Percentiles rank a stretch among this genome's conserved stretches.
Conservation (phyloP, 2,113 vertebrate species). For the Arizona elegans region DNA sequence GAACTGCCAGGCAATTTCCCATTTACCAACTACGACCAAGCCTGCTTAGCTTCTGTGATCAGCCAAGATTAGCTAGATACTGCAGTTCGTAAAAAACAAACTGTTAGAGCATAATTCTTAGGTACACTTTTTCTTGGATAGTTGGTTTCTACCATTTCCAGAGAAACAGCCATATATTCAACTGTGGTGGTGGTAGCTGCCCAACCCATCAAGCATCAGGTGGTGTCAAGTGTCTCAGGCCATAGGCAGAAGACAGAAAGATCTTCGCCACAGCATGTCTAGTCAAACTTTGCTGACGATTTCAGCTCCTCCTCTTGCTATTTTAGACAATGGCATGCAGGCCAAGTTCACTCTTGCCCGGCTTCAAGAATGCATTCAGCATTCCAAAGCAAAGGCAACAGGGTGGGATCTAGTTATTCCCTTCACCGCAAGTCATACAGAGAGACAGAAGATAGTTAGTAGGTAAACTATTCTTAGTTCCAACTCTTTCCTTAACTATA, state of each 20-base stretch:
- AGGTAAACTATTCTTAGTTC: slow-evolving; percentile 55
- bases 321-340: background rate
- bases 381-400: slow-evolving; percentile 32
- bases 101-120: background rate
- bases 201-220: background rate
- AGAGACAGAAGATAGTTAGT: slow-evolving; percentile 37
- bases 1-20: background rate
- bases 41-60: background rate
- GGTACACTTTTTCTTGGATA: background rate
- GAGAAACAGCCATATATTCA: background rate
- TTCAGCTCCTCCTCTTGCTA: background rate
- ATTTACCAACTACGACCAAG: background rate
- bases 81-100: background rate
- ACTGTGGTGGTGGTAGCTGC: background rate
- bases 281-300: background rate
- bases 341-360: slow-evolving; percentile 63
- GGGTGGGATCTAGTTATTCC: slow-evolving; percentile 55
- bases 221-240: background rate
- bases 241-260: background rate
- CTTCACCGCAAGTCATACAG: slow-evolving; percentile 55
- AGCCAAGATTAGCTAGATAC: background rate
- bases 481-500: slow-evolving; percentile 32
- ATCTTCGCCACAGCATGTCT: background rate
- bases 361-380: slow-evolving; percentile 49
- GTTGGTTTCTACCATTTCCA: background rate